phyloP scores from a whole-genome alignment of 1,140 invertebrate species.

The Cotesia typhae region DNA sequence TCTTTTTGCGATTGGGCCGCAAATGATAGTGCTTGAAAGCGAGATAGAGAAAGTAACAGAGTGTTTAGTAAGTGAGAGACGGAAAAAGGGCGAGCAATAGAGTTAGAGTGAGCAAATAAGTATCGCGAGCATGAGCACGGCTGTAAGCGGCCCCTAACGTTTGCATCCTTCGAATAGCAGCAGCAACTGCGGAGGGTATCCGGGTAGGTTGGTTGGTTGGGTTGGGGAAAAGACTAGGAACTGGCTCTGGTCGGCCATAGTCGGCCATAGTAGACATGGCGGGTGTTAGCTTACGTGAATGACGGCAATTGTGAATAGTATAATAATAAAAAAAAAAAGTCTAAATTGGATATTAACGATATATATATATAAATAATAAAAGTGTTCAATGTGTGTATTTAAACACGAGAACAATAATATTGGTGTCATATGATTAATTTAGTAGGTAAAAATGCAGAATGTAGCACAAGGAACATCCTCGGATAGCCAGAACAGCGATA shows the following conservation, averaged over 20 bases:
- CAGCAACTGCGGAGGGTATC: conserved; percentile 28
- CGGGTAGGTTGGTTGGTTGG: conserved; percentile 28
- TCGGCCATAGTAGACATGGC: conserved; percentile 74
- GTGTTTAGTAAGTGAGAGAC: neutral
- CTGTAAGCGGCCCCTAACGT: conserved; percentile 11
- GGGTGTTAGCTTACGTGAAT: conserved; percentile 76
- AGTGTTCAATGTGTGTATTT: conserved; percentile 51
- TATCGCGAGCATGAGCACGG: neutral
- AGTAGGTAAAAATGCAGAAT: conserved; percentile 87
- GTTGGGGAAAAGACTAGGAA: conserved; percentile 25
- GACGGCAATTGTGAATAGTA: conserved; percentile 65
- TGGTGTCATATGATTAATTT: conserved; percentile 71
- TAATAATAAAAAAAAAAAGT: conserved; percentile 50
- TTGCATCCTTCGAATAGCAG: conserved; percentile 3
- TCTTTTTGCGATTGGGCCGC: too few relatives aligned
- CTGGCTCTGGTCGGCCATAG: conserved; percentile 42
- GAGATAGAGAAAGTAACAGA: too few relatives aligned
- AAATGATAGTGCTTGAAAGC: too few relatives aligned
- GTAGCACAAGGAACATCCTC: conserved; percentile 77
- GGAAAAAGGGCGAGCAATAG: neutral
- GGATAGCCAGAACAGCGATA: conserved; percentile 81
- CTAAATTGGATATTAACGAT: conserved; percentile 39
- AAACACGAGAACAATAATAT: conserved; percentile 64
- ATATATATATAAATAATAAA: conserved; percentile 36
- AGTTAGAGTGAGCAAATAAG: conserved; percentile 8